These are phyloP conservation scores for Actinemys pallida DNA, from an alignment of 2,113 vertebrate species.

Conservation along the genomic window DNA sequence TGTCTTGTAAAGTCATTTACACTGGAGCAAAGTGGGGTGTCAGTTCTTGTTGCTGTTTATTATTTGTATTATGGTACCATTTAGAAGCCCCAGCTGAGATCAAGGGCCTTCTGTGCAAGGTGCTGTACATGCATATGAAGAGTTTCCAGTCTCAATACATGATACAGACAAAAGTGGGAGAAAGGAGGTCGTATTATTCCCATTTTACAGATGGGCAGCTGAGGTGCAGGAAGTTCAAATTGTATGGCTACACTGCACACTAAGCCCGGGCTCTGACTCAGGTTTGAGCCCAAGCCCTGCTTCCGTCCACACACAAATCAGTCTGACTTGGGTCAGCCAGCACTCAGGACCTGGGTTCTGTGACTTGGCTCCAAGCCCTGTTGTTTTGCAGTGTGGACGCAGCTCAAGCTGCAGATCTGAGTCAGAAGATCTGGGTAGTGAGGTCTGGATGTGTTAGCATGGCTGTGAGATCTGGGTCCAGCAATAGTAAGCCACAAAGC, in stretches of 20 bases:
- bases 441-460: neutral
- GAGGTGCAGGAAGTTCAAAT: neutral
- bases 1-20: neutral
- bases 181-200: neutral
- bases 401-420: neutral
- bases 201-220: neutral
- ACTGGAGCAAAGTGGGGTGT: neutral
- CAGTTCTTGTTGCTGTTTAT: neutral
- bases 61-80: neutral
- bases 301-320: neutral
- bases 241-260: neutral
- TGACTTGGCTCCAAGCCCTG: neutral
- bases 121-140: neutral
- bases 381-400: neutral
- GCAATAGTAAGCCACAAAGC: neutral
- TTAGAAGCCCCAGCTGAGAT: neutral
- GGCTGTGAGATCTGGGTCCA: neutral
- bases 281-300: neutral
- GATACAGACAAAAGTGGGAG: neutral
- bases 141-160: neutral
- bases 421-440: neutral
- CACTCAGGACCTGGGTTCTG: neutral
- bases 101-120: neutral
- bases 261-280: neutral
- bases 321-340: neutral